Base-by-base conservation (phyloP, 2,797 vertebrate genomes). In the Alectoris magna region DNA sequence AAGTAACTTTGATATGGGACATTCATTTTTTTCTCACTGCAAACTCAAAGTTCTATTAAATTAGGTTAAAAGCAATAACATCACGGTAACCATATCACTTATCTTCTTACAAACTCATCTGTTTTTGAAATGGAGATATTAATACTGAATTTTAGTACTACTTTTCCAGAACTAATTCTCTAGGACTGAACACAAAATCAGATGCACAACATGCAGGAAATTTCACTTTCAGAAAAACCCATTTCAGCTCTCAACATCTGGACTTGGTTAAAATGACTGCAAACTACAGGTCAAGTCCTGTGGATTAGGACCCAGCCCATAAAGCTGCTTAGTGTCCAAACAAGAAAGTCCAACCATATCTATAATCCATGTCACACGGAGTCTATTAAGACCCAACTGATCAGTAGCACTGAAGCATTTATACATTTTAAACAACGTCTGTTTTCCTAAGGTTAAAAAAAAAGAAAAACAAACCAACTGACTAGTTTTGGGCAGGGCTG, bases 261-360 rank as follows among this genome's bases (percentile, higher is more conserved):
- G 38, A 77, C 8, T 70, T 78, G 10, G 29, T 46, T 90, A 43
- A 86, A 95, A 81, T 63, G 34, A 34, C 46, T 92, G 51, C 5
- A 26, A 90, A 78, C 43, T 56, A 63, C 39, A 81, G 79, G 59
- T 90, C 76, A 93, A 22, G 15, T 75, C 79, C 80, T 86, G 46
- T 76, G 90, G 76, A 91, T 92, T 90, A 91, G 43, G 73, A 85
- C 48, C 63, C 80, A 91, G 76, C 36, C 79, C 80, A 82, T 55
- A 94, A 92, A 82, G 56, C 64, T 76, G 44, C 81, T 68, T 72
- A 86, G 46, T 27, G 21, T 62, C 70, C 90, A 91, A 88, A 88
- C 29, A 88, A 94, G 87, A 90, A 74, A 81, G 66, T 74, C 62
- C 38, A 71, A 62, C 27, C 7, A 0, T 41, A 76, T 70, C 71